A percentile compares a stretch with the other conserved stretches of the same genome.
Evolutionary conservation across 1,140 invertebrate species (phyloP).

Genomic region (Triops cancriformis): DNA sequence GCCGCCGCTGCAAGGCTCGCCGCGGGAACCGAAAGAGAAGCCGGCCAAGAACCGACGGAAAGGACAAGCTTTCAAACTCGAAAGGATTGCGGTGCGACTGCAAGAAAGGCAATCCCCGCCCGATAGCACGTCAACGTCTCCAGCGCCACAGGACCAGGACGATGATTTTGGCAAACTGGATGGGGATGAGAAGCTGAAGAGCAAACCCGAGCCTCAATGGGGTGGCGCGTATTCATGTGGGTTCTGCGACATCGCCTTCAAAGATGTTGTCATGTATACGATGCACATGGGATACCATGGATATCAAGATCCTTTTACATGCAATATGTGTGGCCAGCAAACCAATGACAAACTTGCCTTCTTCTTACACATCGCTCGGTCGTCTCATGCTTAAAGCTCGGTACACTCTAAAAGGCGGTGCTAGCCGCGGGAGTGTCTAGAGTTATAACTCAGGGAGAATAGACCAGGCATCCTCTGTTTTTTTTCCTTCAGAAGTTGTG

Average conservation of each 20-base stretch:
- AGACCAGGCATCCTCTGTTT: neutral
- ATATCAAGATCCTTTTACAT: constrained; percentile 80
- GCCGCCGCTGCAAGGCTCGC: constrained; percentile 9
- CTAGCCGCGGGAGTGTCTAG: neutral
- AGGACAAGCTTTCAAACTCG: constrained; percentile 66
- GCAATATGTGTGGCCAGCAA: constrained; percentile 84
- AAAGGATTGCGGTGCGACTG: constrained; percentile 47
- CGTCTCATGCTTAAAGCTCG: constrained; percentile 52
- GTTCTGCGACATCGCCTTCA: constrained; percentile 82
- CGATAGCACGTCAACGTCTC: constrained; percentile 22
- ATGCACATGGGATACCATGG: constrained; percentile 96
- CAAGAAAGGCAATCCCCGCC: constrained; percentile 24
- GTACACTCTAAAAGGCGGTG: neutral
- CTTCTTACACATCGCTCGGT: constrained; percentile 80
- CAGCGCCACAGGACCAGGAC: constrained; percentile 27
- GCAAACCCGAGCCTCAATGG: constrained; percentile 28
- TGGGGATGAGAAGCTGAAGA: constrained; percentile 29
- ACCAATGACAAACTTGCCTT: constrained; percentile 76
- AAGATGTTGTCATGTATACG: constrained; percentile 81
- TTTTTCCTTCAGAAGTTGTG: neutral
- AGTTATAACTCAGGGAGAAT: constrained; percentile 15
- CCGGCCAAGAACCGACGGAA: constrained; percentile 60
- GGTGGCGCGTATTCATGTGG: constrained; percentile 56
- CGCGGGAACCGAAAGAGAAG: constrained; percentile 22
- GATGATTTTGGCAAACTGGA: constrained; percentile 28